Evolutionary conservation across 2,113 vertebrate genomes (phyloP), one percentile per base, ranked within the genome.

Genomic region (Melanerpes aurifrons): DNA sequence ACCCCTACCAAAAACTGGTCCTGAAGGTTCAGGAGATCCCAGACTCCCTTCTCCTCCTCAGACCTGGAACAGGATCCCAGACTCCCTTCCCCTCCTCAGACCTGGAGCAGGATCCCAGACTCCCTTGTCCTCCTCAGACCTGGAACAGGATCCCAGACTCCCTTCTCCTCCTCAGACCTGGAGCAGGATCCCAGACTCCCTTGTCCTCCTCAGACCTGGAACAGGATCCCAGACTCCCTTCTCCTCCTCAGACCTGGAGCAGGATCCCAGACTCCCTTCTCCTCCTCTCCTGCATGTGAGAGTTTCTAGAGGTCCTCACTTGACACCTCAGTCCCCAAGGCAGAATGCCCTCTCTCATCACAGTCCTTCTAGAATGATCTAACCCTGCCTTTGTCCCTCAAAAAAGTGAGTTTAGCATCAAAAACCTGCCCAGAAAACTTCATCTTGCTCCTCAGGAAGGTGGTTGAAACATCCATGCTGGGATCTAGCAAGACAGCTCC

Each of bases 341-440:
- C 0, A 1, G 12, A 61, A 58, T 0, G 7, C 0, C 8, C 3
- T 8, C 10, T 16, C 26, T 37, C 47, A 50, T 15, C 50, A 53
- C 22, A 53, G 22, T 53, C 50, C 12, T 53, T 13, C 50, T 53
- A 25, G 22, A 53, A 53, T 53, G 50, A 53, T 25, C 50, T 25
- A 53, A 53, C 22, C 50, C 22, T 24, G 25, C 26, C 14, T 3
- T 66, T 15, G 3, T 25, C n/a, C 43, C 15, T 43, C 40, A 48
- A 54, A 19, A 21, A 89, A 14, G 32, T 7, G 32, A 47, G n/a
- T 73, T 58, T 20, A 35, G 10, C 48, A 5, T 31, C 48, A 19
- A 10, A 76, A 69, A n/a, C 45, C 85, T 18, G 26, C 6, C 1
- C 1, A 9, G 40, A 31, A 19, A 59, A 79, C 3, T 2, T 7